Base-by-base conservation (phyloP, 2,888 invertebrate genomes). In the Phyllotreta striolata region DNA sequence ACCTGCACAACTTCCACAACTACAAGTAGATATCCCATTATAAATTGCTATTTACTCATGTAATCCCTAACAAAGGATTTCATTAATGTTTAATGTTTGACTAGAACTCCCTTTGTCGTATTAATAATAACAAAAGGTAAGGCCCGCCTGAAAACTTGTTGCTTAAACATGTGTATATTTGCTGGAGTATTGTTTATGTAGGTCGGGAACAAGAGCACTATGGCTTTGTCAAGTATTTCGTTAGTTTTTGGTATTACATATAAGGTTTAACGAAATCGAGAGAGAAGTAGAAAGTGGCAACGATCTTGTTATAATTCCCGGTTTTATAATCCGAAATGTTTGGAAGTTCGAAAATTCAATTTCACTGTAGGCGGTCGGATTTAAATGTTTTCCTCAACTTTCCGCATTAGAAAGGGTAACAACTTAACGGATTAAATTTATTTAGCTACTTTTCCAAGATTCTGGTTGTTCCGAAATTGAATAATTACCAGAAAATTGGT, bases 71-170 rank as follows among this genome's bases (percentile, higher is more conserved):
- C 49, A 41, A 54, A 51, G 43, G 39, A 62, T 24, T 56, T 49
- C 55, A 38, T 61, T 61, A 61, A 55, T 43, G 46, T 24, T 54
- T 47, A 47, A 47, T 62, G 39, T 51, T 56, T 62, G 49, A 55
- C 43, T 41, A 62, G 38, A 56, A 24, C 44, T 35, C 44, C 58
- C 40, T 24, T 58, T 40, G 58, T 49, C 51, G 12, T 49, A 58
- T 58, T 49, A 49, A 58, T 49, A 58, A 39, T 49, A 57, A 55
- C 55, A 44, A 10, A 24, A 56, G 56, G 44, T 56, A 44, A 56
- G 43, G 46, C 44, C 44, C 46, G 47, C 39, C 47, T 57, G 37
- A 49, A 58, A 58, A 58, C 58, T 58, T 58, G 49, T 49, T 49
- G 49, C 49, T 40, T n/a, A 58, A 58, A 58, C 58, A 58, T 49